phyloP scores from a whole-genome alignment of 2,888 invertebrate species.

The Lamellibrachia satsuma region DNA sequence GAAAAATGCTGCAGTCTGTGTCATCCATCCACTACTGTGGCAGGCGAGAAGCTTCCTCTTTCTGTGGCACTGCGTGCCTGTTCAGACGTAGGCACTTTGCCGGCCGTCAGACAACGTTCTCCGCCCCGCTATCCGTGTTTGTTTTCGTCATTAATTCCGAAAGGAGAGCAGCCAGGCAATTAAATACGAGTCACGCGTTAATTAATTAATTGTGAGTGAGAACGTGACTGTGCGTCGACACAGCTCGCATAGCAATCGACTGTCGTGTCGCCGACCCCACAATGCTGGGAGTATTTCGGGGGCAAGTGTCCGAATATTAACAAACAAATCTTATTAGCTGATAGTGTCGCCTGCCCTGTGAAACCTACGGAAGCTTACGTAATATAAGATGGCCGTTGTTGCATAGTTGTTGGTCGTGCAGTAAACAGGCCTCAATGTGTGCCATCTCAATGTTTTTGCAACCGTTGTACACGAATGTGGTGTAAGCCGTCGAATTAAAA shows the following conservation, averaged over 20 bases:
- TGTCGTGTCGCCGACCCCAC: not conserved
- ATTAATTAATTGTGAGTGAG: slow-evolving; percentile 3
- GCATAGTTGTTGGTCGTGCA: no score
- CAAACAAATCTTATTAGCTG: not conserved
- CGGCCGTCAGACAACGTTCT: not conserved
- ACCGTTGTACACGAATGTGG: no score
- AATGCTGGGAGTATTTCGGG: not conserved
- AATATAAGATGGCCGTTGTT: not conserved
- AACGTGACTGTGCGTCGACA: not conserved
- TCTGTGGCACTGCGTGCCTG: not conserved
- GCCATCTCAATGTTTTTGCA: no score
- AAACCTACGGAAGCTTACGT: not conserved
- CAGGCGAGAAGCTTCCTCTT: not conserved
- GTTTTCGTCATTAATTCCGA: slow-evolving; percentile 13
- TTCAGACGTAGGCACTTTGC: not conserved
- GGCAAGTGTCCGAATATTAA: not conserved
- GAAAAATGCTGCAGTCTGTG: not conserved
- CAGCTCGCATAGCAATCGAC: not conserved
- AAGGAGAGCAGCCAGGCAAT: not conserved
- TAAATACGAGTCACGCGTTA: not conserved
- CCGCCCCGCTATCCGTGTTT: not conserved
- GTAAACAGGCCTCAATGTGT: no score
- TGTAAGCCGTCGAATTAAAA: no score
- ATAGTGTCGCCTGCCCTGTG: not conserved
- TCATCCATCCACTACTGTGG: not conserved